A percentile compares a stretch with the other conserved stretches of the same genome.
Evolutionary conservation across 2,888 invertebrate genomes (phyloP).

Genomic region (Willowsia nigromaculata): DNA sequence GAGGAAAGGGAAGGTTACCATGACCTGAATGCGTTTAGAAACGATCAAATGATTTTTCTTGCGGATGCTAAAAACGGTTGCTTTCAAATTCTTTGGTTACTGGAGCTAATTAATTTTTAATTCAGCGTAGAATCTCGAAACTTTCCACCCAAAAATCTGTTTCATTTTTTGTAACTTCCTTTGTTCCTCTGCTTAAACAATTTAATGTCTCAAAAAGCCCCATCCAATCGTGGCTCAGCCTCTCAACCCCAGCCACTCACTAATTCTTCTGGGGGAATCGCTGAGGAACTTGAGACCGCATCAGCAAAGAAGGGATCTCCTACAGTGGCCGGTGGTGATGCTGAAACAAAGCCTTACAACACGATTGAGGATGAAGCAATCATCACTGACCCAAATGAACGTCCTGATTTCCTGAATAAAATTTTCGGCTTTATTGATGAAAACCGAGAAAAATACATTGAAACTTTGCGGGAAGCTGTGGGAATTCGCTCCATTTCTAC

Average conservation of each 20-base stretch:
- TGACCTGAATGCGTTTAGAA: background rate
- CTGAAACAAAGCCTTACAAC: background rate
- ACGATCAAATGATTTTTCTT: no score
- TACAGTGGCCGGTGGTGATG: background rate
- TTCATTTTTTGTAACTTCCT: no score
- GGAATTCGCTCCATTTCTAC: conserved; percentile 96
- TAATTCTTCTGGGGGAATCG: no score
- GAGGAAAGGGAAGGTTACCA: no score
- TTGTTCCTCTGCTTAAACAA: no score
- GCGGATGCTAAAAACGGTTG: no score
- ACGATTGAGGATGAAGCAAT: conserved; percentile 64
- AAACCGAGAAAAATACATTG: conserved; percentile 88
- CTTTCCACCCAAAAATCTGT: no score
- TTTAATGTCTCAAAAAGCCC: background rate
- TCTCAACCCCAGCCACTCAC: no score
- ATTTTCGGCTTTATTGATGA: conserved; percentile 87
- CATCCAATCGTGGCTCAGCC: background rate
- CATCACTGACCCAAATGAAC: conserved; percentile 56
- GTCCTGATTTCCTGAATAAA: conserved; percentile 64
- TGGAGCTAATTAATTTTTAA: no score
- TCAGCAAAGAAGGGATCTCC: background rate
- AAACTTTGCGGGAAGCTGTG: conserved; percentile 90
- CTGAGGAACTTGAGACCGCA: background rate
- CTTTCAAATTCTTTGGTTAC: no score
- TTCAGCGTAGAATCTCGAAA: no score